These are phyloP conservation scores for Periophthalmus magnuspinnatus DNA, from an alignment of 2,797 vertebrate genomes.

Conservation along the genomic window DNA sequence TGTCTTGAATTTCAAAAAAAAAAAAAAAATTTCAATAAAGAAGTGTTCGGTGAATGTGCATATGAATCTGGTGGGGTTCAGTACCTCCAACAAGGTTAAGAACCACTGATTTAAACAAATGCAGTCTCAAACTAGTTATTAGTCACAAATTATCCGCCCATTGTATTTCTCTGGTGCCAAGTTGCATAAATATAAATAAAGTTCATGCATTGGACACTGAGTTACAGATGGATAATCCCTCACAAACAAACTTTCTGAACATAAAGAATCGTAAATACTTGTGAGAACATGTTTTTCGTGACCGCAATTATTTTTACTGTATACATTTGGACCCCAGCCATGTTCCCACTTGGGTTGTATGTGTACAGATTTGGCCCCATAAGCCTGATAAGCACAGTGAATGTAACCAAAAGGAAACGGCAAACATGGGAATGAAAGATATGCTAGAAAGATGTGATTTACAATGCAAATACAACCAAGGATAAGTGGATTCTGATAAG, in stretches of 20 bases:
- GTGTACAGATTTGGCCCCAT: neutral
- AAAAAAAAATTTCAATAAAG: no score
- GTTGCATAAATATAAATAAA: no score
- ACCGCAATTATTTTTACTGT: neutral
- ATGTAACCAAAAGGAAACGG: neutral
- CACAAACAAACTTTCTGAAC: neutral
- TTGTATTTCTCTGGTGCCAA: neutral
- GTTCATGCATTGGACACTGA: no score
- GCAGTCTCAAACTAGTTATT: neutral
- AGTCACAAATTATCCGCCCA: neutral
- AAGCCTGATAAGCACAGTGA: neutral
- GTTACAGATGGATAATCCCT: no score
- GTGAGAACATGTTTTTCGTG: constrained; percentile 17
- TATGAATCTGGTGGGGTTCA: no score
- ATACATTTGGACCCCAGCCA: neutral
- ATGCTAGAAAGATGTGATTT: no score
- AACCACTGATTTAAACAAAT: no score
- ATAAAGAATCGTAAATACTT: neutral
- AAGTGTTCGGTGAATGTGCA: no score
- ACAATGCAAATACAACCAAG: neutral
- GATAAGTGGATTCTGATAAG: no score
- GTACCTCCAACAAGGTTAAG: no score
- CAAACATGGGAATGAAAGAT: neutral
- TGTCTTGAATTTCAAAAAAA: no score
- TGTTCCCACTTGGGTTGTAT: neutral